These are phyloP conservation scores for Ceratoteleas bidentatus DNA, from an alignment of 1,140 invertebrate genomes.

Conservation along the genomic window DNA sequence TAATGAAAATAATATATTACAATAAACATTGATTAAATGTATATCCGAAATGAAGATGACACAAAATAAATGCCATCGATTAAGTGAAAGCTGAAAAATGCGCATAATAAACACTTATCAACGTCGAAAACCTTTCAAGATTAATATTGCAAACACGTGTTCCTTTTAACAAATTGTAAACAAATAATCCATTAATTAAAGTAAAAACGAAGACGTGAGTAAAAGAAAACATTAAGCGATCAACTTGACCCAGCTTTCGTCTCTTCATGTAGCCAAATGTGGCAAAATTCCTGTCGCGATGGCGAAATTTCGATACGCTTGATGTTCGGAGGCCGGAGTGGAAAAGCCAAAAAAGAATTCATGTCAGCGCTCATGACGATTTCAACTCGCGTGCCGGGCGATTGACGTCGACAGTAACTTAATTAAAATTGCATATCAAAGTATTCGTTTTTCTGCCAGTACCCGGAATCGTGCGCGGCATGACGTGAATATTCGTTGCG, in stretches of 20 bases:
- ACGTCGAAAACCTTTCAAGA: too few species aligned
- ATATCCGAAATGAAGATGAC: too few species aligned
- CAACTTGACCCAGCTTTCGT: conserved; percentile 1
- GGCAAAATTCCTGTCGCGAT: conserved; percentile 22
- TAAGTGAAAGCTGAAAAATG: too few species aligned
- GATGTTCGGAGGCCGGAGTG: conserved; percentile 9
- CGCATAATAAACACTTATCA: too few species aligned
- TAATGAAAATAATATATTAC: too few species aligned
- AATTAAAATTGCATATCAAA: conserved; percentile 61
- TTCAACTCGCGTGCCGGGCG: conserved; percentile 57
- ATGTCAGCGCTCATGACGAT: conserved; percentile 54
- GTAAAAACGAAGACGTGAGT: conserved; percentile 13
- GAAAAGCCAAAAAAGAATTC: conserved; percentile 57
- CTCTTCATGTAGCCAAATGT: conserved; percentile 10
- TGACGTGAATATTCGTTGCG: conserved; percentile 49
- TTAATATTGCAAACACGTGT: too few species aligned
- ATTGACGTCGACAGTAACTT: conserved; percentile 65
- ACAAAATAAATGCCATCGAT: too few species aligned
- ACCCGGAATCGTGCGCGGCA: conserved; percentile 30
- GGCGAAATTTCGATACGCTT: conserved; percentile 39
- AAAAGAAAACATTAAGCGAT: conserved; percentile 2
- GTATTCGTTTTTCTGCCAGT: conserved; percentile 25
- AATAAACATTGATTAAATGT: too few species aligned
- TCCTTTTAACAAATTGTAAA: too few species aligned
- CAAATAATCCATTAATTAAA: too few species aligned